Evolutionary conservation across 1,140 invertebrate genomes (phyloP), one percentile per base, ranked within the genome.

Genomic region (Drosophila guanche): DNA sequence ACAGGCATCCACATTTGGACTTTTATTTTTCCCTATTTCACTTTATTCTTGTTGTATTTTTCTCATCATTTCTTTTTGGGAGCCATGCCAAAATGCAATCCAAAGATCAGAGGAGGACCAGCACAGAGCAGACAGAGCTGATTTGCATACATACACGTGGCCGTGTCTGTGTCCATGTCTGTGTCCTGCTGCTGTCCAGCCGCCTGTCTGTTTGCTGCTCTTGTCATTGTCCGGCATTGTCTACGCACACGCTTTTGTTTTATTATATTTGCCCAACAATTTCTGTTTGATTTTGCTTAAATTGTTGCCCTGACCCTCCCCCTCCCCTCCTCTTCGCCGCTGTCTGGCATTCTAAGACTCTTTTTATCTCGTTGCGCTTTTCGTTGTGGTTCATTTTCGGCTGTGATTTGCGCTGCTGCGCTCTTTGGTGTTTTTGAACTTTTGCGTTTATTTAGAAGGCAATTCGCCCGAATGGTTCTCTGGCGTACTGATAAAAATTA

Each of bases 211-310:
- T 27, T n/a, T 20, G 51, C 45, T 37, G 45, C 33, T 62, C 57
- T 63, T 73, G 68, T 70, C 67, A 72, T 72, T 71, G 68, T 70
- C 57, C 68, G 57, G 68, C 50, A 72, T 72, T 72, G 69, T 73
- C 52, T 57, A 52, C 70, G 69, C 52, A 55, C 42, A 54, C 27
- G 60, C 67, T 67, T 72, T 62, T 63, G 56, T 55, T 58, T 67
- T 62, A 55, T 61, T 75, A 46, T 71, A 65, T 76, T 65, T 76
- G 52, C 46, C 48, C 52, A 74, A 33, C 43, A 46, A 59, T 65
- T 66, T 77, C 59, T 69, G 50, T 85, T 80, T 86, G 71, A 80
- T 80, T 85, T 86, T 69, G 81, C 73, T 85, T 80, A 84, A 83
- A 83, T 79, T 69, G 76, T 72, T 54, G 42, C 40, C 79, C 55